Percentiles rank a stretch among this genome's conserved stretches.
phyloP scores from a whole-genome alignment of 2,797 vertebrate genomes.

The Zalophus californianus region DNA sequence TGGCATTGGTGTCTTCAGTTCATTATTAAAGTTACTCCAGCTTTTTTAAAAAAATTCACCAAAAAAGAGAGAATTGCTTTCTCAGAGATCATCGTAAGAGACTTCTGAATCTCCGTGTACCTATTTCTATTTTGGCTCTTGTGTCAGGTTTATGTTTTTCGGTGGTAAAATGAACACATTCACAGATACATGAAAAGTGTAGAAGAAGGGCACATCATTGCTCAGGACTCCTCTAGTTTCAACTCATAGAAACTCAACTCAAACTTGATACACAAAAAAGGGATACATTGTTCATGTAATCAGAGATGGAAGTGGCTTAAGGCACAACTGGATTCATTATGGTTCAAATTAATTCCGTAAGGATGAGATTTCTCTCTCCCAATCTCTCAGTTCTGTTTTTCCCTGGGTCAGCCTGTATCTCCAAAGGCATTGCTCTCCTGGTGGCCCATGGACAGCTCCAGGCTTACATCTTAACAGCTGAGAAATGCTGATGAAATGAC shows the following conservation, averaged over 20 bases:
- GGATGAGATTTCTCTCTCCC: background rate
- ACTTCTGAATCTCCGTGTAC: background rate
- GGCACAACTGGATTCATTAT: background rate
- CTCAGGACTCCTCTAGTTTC: background rate
- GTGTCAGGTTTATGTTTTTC: background rate
- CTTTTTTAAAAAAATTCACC: background rate
- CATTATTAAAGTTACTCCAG: background rate
- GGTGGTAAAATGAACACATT: conserved; percentile 2
- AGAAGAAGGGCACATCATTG: background rate
- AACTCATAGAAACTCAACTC: background rate
- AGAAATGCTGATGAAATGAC: background rate
- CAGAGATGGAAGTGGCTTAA: background rate
- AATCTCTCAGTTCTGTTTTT: background rate
- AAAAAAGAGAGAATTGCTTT: background rate
- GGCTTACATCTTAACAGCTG: background rate
- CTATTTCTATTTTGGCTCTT: conserved; percentile 32
- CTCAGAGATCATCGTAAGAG: background rate
- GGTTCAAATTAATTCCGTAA: background rate
- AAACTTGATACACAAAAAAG: background rate
- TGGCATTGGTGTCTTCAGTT: conserved; percentile 40
- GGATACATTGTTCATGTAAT: background rate
- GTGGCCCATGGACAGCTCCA: background rate
- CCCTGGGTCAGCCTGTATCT: background rate
- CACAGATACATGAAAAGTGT: background rate
- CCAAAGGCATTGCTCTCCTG: background rate